Evolutionary conservation across 2,113 vertebrate genomes (phyloP).

Genomic region (Pseudopipra pipra): DNA sequence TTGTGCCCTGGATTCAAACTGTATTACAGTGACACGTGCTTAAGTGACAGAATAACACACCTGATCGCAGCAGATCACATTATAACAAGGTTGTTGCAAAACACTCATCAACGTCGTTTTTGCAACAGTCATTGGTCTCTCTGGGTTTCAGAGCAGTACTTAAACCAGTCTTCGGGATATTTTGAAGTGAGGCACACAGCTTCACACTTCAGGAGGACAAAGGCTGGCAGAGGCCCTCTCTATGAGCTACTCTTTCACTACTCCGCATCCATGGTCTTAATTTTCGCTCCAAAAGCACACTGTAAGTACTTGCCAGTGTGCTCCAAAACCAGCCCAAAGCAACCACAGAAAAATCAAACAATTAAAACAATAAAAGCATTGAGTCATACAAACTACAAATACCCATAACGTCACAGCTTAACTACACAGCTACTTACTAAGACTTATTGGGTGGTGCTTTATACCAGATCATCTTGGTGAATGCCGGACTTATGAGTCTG

Average conservation of each 20-base stretch:
- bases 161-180: background rate
- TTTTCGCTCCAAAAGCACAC: background rate
- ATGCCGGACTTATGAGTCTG: background rate
- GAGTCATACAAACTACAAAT: background rate
- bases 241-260: background rate
- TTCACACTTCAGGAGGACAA: background rate
- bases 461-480: background rate
- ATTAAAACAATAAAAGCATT: background rate
- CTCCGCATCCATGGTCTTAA: background rate
- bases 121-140: background rate
- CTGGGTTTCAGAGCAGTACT: background rate
- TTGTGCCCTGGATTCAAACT: constrained; percentile 1
- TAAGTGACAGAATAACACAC: constrained; percentile 39
- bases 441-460: background rate
- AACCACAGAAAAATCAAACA: background rate
- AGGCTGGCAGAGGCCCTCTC: background rate
- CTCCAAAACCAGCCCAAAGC: background rate
- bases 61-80: background rate
- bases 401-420: background rate
- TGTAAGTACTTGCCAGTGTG: background rate
- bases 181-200: background rate
- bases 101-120: background rate
- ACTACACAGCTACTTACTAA: background rate
- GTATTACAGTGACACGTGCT: constrained; percentile 41
- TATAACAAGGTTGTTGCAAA: constrained; percentile 31